These are phyloP conservation scores for Periparus ater DNA, from an alignment of 2,797 vertebrate genomes.

Conservation along the genomic window DNA sequence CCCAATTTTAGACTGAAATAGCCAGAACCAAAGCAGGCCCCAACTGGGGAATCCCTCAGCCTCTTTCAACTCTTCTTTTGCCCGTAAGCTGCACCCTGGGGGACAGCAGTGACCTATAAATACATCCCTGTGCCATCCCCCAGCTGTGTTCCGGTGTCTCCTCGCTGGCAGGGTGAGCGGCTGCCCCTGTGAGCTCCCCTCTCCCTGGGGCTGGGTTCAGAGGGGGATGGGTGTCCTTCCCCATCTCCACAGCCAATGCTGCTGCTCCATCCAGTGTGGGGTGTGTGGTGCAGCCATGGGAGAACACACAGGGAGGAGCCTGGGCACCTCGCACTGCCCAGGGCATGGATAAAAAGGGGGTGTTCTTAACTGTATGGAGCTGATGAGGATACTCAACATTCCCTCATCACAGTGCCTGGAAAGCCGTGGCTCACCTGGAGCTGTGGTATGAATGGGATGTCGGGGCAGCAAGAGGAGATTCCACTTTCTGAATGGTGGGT, in stretches of 20 bases:
- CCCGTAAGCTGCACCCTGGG: rapidly evolving
- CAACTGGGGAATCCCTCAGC: background rate
- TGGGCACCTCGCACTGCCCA: rapidly evolving
- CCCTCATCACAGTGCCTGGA: rapidly evolving
- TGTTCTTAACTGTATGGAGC: background rate
- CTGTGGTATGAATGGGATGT: background rate
- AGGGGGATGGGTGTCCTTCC: background rate
- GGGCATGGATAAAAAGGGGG: rapidly evolving
- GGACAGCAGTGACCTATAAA: background rate
- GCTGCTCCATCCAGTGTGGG: background rate
- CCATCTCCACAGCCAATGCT: background rate
- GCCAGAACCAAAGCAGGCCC: background rate
- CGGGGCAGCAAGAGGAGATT: background rate
- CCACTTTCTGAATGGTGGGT: background rate
- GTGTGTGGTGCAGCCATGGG: background rate
- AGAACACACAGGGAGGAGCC: rapidly evolving
- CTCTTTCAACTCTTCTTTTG: background rate
- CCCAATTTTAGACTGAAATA: background rate
- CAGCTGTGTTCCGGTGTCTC: rapidly evolving
- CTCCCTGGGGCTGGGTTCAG: background rate
- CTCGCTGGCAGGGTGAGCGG: rapidly evolving
- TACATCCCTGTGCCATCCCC: rapidly evolving
- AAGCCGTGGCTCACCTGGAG: background rate
- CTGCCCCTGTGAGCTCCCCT: background rate
- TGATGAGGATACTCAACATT: background rate